A percentile compares a stretch with the other conserved stretches of the same genome.
These are phyloP conservation scores for Vidua chalybeata DNA, from an alignment of 2,113 vertebrate species.

Conservation along the genomic window DNA sequence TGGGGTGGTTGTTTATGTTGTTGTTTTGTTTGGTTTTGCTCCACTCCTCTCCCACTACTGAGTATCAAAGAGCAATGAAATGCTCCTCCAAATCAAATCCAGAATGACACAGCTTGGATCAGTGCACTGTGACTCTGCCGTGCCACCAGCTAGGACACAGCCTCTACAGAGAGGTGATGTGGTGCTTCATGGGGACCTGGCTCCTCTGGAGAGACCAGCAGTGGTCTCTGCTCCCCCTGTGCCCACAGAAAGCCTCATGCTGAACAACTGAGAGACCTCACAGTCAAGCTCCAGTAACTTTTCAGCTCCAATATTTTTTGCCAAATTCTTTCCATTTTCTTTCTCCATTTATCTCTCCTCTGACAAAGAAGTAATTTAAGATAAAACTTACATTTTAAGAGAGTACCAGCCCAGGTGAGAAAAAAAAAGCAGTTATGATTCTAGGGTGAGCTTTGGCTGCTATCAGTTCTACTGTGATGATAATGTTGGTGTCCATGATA, in stretches of 20 bases:
- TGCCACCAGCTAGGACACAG: not conserved
- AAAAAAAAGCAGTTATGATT: not conserved
- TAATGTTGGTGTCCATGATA: not conserved
- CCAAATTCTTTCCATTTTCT: not conserved
- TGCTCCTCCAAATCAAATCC: not conserved
- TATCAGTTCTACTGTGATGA: not conserved
- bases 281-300: not conserved
- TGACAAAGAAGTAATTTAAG: not conserved
- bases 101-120: not conserved
- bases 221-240: not conserved
- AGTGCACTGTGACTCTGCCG: not conserved
- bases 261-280: not conserved
- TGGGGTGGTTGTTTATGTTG: not conserved
- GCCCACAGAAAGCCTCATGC: not conserved
- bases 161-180: fast-evolving
- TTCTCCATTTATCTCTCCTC: not conserved
- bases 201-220: not conserved
- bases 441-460: not conserved
- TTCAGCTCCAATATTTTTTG: not conserved
- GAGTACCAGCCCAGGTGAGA: not conserved
- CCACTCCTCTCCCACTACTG: not conserved
- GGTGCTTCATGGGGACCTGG: too few species aligned
- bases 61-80: not conserved
- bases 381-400: constrained; percentile 13
- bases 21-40: not conserved